A percentile compares a stretch with the other conserved stretches of the same genome.
phyloP scores from a whole-genome alignment of 2,888 invertebrate species.

The Agrotis clavis region DNA sequence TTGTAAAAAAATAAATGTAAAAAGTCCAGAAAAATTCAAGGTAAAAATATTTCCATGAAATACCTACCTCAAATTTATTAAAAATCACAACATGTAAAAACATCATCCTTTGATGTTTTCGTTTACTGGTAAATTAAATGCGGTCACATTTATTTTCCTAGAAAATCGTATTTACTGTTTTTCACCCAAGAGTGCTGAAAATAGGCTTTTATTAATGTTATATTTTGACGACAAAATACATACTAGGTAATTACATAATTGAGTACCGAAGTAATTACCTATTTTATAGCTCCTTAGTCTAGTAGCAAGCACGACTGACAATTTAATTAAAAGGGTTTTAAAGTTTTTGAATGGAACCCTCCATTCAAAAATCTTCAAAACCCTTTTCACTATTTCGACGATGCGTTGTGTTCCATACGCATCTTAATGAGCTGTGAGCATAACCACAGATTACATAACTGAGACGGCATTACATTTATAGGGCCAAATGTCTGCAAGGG shows the following conservation, averaged over 20 bases:
- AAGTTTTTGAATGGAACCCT: too few species aligned
- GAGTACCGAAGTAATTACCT: background rate
- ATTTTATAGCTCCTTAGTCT: background rate
- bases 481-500: too few species aligned
- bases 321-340: too few species aligned
- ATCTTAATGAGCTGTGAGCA: too few species aligned
- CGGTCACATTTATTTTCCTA: slow-evolving; percentile 1
- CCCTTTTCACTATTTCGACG: too few species aligned
- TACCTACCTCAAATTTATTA: background rate
- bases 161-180: background rate
- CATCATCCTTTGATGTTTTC: background rate
- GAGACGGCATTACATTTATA: too few species aligned
- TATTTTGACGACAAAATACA: background rate
- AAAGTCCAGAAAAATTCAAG: background rate
- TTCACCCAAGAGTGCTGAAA: background rate
- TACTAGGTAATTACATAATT: background rate
- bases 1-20: too few species aligned
- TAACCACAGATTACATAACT: too few species aligned
- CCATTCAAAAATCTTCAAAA: too few species aligned
- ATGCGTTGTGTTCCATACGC: too few species aligned
- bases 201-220: background rate
- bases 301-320: too few species aligned
- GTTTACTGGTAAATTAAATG: background rate
- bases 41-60: background rate
- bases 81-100: background rate